Evolutionary conservation across 2,888 invertebrate genomes (phyloP).

Genomic region (Drosophila recens): DNA sequence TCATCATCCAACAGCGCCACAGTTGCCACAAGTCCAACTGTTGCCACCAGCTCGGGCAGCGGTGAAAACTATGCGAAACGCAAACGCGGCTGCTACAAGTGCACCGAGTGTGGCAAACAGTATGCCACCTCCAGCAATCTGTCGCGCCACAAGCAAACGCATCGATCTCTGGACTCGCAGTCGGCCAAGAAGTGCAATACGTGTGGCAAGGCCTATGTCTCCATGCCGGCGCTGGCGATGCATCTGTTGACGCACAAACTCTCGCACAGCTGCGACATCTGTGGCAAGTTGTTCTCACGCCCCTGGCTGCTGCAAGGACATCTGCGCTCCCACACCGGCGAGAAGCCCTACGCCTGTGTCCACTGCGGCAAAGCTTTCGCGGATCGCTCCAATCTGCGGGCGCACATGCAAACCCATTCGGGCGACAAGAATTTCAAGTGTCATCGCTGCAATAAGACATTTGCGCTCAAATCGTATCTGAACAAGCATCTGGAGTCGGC

Average conservation of each 20-base stretch:
- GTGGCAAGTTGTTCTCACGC: conserved; percentile 97
- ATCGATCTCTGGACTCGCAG: conserved; percentile 96
- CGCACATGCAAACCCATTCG: conserved; percentile 98
- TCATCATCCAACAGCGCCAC: conserved; percentile 1
- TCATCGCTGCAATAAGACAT: conserved; percentile 93
- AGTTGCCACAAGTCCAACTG: neutral
- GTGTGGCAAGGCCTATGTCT: conserved; percentile 98
- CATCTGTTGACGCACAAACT: conserved; percentile 96
- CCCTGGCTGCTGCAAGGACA: conserved; percentile 97
- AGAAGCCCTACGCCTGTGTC: conserved; percentile 97
- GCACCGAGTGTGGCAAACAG: conserved; percentile 95
- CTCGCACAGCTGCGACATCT: conserved; percentile 95
- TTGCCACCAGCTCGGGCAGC: conserved; percentile 12
- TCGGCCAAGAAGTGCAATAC: conserved; percentile 97
- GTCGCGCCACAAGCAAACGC: conserved; percentile 96
- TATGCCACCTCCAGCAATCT: conserved; percentile 96
- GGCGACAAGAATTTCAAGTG: conserved; percentile 95
- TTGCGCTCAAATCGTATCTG: conserved; percentile 97
- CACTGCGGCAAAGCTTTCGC: conserved; percentile 98
- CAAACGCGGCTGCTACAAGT: conserved; percentile 88
- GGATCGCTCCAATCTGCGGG: conserved; percentile 96
- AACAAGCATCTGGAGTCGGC: conserved; percentile 97
- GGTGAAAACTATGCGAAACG: conserved; percentile 79
- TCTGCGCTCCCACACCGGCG: conserved; percentile 95
- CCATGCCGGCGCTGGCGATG: conserved; percentile 98